phyloP scores from a whole-genome alignment of 2,113 vertebrate genomes.

The Phasianus colchicus region DNA sequence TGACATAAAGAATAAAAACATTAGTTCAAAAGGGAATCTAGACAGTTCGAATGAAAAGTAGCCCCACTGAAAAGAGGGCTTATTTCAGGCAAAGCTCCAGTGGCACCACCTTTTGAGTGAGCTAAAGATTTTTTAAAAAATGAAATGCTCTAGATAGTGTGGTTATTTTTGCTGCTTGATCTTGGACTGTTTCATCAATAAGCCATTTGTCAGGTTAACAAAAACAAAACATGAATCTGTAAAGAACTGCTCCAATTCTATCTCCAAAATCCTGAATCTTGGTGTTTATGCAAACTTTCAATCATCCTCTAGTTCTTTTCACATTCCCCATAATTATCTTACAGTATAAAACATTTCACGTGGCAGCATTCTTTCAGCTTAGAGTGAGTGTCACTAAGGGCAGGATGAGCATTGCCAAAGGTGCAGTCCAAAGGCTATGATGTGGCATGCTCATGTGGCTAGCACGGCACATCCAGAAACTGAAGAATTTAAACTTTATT shows the following conservation, averaged over 20 bases:
- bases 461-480: conserved; percentile 22
- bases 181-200: conserved; percentile 25
- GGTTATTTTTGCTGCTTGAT: not conserved
- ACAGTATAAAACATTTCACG: conserved; percentile 23
- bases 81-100: not conserved
- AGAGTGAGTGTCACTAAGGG: conserved; percentile 4
- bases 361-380: conserved; percentile 47
- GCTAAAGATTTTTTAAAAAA: not conserved
- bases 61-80: not conserved
- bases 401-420: conserved; percentile 33
- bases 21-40: not conserved
- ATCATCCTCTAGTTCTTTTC: conserved; percentile 29
- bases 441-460: conserved; percentile 16
- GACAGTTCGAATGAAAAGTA: not conserved
- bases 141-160: not conserved
- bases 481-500: conserved; percentile 25
- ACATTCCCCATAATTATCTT: conserved; percentile 39
- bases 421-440: conserved; percentile 38
- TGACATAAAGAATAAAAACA: not conserved
- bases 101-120: not conserved
- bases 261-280: conserved; percentile 19
- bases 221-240: not conserved
- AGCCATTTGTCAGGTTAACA: conserved; percentile 18
- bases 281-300: conserved; percentile 43
- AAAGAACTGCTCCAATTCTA: conserved; percentile 22